Base-by-base conservation (phyloP, 2,888 invertebrate genomes). In the Heteropelma amictum region DNA sequence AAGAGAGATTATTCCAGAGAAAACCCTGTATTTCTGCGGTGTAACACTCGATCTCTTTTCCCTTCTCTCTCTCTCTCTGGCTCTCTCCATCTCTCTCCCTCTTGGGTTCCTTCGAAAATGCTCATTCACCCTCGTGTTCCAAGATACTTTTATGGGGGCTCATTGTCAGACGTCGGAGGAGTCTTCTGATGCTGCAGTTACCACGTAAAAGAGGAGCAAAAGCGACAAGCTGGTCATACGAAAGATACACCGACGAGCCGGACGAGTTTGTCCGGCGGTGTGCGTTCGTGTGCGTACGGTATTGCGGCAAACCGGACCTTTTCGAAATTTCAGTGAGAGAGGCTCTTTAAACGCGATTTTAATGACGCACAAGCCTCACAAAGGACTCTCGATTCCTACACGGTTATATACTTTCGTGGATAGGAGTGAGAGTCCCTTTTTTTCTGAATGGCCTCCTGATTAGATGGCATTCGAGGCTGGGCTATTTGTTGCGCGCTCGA, bases 271-370 rank as follows among this genome's bases (percentile, higher is more conserved):
- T 40, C 56, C 56, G 45, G 42, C 53, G 70, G 67, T 38, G 53
- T 47, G n/a, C n/a, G n/a, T n/a, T n/a, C n/a, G n/a, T n/a, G 26
- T 40, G 56, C 56, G 51, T 30, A 38, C 47, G 45, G 30, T 21
- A 40, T 28, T 51, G 69, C 61, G 73, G 64, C 54, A 49, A 49
- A 67, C 65, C 56, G 49, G 61, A 42, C 60, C 74, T 77, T 76
- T 70, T 70, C 63, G 49, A 74, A 60, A 73, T 72, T 73, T 77
- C 72, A 68, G 72, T 38, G 77, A 79, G n/a, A n/a, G 74, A 79
- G 61, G 67, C 79, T 78, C 78, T 83, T 79, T 79, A 81, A 82
- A 81, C 78, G 82, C 80, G 73, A 69, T 79, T 80, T 81, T 82
- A 82, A 84, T 83, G 82, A 83, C 79, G 80, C 80, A 79, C 65